Conservation (phyloP, 2,797 vertebrate genomes). For the Alcedo atthis region DNA sequence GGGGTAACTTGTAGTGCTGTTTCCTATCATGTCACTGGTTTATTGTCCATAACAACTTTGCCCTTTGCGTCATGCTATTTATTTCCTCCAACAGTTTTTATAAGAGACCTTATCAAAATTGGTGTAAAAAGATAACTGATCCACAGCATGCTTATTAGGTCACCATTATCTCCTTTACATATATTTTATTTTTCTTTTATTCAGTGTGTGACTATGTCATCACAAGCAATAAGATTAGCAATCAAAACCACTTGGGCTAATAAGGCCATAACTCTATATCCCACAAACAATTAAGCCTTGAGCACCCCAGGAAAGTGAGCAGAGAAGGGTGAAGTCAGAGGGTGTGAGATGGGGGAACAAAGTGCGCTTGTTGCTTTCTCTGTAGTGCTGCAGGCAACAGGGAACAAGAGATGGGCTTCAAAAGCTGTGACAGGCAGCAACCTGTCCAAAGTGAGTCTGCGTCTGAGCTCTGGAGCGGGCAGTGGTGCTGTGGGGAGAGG, state of each 20-base stretch:
- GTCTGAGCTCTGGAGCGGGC: not conserved
- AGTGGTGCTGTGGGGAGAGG: rapidly evolving
- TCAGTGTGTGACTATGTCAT: not conserved
- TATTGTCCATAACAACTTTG: not conserved
- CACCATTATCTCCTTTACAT: not conserved
- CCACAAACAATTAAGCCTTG: not conserved
- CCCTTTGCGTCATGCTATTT: not conserved
- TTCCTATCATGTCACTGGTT: not conserved
- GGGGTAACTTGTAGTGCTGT: not conserved
- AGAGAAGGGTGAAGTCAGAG: not conserved
- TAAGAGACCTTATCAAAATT: not conserved
- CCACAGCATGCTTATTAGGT: not conserved
- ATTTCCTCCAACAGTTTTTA: not conserved
- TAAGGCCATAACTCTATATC: not conserved
- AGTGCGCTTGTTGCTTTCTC: not conserved
- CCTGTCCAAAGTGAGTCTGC: not conserved
- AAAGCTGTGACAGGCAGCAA: not conserved
- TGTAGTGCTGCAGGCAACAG: not conserved
- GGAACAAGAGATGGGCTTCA: not conserved
- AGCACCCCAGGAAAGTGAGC: not conserved
- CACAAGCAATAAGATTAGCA: not conserved
- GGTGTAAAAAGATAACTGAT: not conserved
- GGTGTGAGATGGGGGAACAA: rapidly evolving
- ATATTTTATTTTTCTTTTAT: not conserved
- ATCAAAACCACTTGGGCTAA: not conserved